Conservation (phyloP, 2,888 invertebrate genomes). For the Macropis europaea region DNA sequence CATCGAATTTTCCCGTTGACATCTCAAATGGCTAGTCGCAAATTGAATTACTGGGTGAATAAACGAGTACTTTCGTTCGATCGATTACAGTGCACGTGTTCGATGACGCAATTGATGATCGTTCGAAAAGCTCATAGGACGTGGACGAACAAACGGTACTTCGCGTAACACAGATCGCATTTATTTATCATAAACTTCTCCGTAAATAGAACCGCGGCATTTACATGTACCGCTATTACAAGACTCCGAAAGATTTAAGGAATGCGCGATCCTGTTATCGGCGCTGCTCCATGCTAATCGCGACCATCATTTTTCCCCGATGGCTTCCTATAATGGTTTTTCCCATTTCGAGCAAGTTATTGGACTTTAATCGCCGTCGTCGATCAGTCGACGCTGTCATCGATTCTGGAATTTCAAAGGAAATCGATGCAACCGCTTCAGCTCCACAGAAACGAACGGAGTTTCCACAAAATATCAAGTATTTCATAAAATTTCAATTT, state of each 20-base stretch:
- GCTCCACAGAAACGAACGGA: too few species aligned
- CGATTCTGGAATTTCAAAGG: too few species aligned
- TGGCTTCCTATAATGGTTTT: conserved; percentile 22
- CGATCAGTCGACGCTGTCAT: not conserved
- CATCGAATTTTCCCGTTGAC: too few species aligned
- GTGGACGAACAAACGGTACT: conserved; percentile 5
- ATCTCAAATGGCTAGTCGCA: too few species aligned
- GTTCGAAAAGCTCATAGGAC: not conserved
- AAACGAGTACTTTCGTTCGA: too few species aligned
- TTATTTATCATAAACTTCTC: conserved; percentile 24
- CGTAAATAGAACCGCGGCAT: conserved; percentile 15
- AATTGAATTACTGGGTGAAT: too few species aligned
- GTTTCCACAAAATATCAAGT: too few species aligned
- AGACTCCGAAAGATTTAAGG: conserved; percentile 4
- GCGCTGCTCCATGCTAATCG: conserved; percentile 6
- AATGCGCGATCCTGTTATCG: conserved; percentile 31
- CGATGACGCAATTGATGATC: too few species aligned
- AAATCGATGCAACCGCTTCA: too few species aligned
- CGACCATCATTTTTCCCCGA: not conserved
- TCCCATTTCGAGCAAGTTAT: conserved; percentile 2
- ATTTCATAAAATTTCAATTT: too few species aligned
- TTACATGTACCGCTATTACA: conserved; percentile 13
- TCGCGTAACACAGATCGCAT: conserved; percentile 15
- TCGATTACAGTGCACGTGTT: too few species aligned
- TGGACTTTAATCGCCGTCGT: not conserved